phyloP scores from a whole-genome alignment of 2,888 invertebrate species.

The Melanostoma mellinum region DNA sequence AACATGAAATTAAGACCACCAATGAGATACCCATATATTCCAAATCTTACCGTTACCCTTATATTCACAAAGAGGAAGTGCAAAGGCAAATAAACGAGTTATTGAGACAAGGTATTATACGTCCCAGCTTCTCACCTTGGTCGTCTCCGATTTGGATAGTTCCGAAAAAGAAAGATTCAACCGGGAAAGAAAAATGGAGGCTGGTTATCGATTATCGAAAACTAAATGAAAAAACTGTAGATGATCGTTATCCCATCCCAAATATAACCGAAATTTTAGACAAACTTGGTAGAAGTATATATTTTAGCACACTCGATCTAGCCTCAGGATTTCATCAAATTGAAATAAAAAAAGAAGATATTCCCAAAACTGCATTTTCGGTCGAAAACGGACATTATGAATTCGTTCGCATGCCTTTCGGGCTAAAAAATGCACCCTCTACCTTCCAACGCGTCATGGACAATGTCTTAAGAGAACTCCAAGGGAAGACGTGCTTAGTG shows the following conservation, averaged over 20 bases:
- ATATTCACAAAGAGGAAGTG: neutral
- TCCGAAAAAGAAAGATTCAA: too few species aligned
- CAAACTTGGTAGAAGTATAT: neutral
- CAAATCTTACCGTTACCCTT: neutral
- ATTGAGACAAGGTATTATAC: too few species aligned
- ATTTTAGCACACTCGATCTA: conserved; percentile 1
- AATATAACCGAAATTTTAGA: too few species aligned
- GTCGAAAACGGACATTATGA: conserved; percentile 49
- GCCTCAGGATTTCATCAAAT: neutral
- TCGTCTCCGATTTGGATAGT: too few species aligned
- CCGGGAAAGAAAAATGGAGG: too few species aligned
- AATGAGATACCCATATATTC: neutral
- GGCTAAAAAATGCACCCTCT: conserved; percentile 49
- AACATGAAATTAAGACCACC: neutral
- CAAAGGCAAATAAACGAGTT: too few species aligned
- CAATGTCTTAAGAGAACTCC: conserved; percentile 17
- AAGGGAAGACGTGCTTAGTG: conserved; percentile 8
- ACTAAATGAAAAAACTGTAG: too few species aligned
- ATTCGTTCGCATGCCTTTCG: conserved; percentile 46
- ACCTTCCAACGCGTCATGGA: conserved; percentile 44
- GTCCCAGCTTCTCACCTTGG: too few species aligned
- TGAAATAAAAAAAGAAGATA: conserved; percentile 11
- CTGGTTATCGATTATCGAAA: too few species aligned
- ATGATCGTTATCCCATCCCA: too few species aligned
- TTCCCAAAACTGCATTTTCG: conserved; percentile 9